Conservation (phyloP, 2,888 invertebrate species). For the Caenorhabditis drosophilae region DNA sequence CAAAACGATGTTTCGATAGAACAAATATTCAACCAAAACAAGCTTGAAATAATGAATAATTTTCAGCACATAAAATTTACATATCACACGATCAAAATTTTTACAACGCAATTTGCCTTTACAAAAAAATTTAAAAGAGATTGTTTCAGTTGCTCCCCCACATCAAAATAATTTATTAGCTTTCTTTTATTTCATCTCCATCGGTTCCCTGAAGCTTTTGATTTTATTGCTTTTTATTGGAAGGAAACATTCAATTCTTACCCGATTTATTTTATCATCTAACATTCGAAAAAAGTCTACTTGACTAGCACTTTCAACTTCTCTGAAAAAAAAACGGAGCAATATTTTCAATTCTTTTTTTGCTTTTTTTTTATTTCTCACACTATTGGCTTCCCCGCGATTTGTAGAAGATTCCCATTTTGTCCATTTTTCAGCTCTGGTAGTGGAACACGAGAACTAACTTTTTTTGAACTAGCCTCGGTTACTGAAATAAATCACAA, state of each 20-base stretch:
- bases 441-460: constrained; percentile 16
- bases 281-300: constrained; percentile 66
- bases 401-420: constrained; percentile 33
- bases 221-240: background rate
- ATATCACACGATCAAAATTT: constrained; percentile 5
- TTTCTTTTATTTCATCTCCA: constrained; percentile 26
- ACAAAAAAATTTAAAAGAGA: background rate
- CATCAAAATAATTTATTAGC: no score
- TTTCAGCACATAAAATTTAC: background rate
- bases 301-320: constrained; percentile 62
- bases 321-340: no score
- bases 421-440: constrained; percentile 28
- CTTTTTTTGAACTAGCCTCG: background rate
- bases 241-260: constrained; percentile 4
- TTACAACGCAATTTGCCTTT: constrained; percentile 2
- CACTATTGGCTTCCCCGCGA: constrained; percentile 42
- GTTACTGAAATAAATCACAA: no score
- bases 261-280: constrained; percentile 62
- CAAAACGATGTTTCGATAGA: no score
- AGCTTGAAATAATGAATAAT: no score
- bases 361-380: constrained; percentile 4
- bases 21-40: no score
- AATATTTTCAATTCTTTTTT: constrained; percentile 16
- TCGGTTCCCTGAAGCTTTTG: constrained; percentile 28
- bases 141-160: no score